These are phyloP conservation scores for Aegithalos caudatus DNA, from an alignment of 2,113 vertebrate species.

Conservation along the genomic window DNA sequence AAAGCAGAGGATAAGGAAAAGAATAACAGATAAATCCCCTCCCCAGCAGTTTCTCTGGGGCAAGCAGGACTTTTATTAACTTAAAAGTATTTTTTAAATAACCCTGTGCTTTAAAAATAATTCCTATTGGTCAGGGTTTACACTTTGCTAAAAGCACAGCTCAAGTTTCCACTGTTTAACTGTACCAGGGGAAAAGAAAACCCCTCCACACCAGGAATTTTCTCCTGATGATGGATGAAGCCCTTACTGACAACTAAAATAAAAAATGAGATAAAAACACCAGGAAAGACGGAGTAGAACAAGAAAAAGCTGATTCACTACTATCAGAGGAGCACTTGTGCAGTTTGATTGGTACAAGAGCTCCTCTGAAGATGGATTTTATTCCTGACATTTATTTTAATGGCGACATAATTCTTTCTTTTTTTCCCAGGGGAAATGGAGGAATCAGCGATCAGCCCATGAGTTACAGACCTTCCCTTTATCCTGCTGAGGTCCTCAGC, in stretches of 20 bases:
- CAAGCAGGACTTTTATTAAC: neutral
- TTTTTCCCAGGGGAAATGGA: neutral
- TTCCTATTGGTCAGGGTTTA: neutral
- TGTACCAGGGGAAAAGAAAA: neutral
- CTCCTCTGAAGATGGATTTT: neutral
- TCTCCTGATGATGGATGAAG: neutral
- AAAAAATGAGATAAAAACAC: neutral
- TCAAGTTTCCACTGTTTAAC: neutral
- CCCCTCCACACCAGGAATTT: neutral
- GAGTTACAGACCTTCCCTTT: neutral
- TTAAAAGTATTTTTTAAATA: neutral
- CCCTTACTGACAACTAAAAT: neutral
- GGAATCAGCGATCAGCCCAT: neutral
- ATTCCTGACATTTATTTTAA: neutral
- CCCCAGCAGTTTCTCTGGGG: neutral
- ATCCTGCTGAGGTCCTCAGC: neutral
- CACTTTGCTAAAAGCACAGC: neutral
- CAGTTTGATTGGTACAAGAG: neutral
- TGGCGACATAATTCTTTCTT: neutral
- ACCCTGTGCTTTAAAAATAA: neutral
- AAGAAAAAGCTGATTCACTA: neutral
- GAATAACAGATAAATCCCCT: neutral
- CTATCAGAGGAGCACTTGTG: neutral
- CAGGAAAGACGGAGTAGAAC: neutral
- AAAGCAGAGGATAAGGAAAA: neutral